Evolutionary conservation across 2,888 invertebrate genomes (phyloP).

Genomic region (Syritta pipiens): DNA sequence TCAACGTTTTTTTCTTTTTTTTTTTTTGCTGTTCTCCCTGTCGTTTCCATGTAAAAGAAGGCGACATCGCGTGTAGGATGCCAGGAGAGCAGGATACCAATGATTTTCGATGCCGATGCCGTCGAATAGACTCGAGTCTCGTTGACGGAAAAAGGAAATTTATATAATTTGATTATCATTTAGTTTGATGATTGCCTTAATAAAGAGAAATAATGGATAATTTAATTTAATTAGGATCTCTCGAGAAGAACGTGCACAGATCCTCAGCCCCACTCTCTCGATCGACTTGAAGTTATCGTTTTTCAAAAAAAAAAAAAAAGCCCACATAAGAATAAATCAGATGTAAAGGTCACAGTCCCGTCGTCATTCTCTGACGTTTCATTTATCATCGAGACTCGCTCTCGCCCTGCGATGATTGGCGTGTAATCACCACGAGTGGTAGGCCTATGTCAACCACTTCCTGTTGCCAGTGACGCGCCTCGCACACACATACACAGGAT

Average conservation of each 20-base stretch:
- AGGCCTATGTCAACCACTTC: neutral
- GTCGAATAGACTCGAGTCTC: neutral
- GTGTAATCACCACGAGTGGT: constrained; percentile 5
- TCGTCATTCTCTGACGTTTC: neutral
- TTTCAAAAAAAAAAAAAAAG: too few species aligned
- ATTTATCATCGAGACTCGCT: neutral
- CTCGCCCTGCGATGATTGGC: neutral
- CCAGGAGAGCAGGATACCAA: constrained; percentile 29
- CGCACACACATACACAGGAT: too few species aligned
- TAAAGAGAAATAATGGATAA: constrained; percentile 53
- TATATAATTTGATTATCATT: constrained; percentile 57
- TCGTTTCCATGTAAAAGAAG: constrained; percentile 1
- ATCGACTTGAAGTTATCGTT: too few species aligned
- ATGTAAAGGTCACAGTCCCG: too few species aligned
- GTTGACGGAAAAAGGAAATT: constrained; percentile 41
- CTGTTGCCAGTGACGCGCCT: neutral
- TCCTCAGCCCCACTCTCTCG: too few species aligned
- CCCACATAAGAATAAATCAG: too few species aligned
- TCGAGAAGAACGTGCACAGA: neutral
- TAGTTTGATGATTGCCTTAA: constrained; percentile 39
- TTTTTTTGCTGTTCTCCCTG: constrained; percentile 4
- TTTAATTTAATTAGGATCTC: constrained; percentile 49
- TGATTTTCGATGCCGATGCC: constrained; percentile 20
- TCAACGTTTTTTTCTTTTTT: constrained; percentile 10
- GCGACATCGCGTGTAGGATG: constrained; percentile 44